Evolutionary conservation across 2,888 invertebrate genomes (phyloP), one percentile per base, ranked within the genome.

Genomic region (Amorpha juglandis): DNA sequence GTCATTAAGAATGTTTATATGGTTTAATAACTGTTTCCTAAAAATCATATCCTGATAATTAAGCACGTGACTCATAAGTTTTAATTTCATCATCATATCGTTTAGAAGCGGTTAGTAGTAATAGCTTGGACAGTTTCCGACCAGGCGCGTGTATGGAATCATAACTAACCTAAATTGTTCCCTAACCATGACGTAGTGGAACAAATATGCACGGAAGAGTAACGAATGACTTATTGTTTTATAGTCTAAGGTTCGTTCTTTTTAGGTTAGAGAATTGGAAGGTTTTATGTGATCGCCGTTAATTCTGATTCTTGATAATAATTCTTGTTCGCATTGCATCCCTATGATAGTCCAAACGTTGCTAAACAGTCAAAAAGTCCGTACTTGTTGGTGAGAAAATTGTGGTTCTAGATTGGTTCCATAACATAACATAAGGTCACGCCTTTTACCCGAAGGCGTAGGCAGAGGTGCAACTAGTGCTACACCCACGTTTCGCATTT

Each of bases 71-170:
- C 19, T 58, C 58, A 58, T 58, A 58, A 58, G 42, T 38, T 38
- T 58, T 58, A 58, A 58, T 58, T 58, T 58, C 58, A 58, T 58
- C 38, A 58, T 53, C 53, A 33, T 7, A 53, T 58, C 38, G 58
- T 58, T 58, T 58, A 58, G 58, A 58, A 58, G 58, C 58, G 58
- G 58, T 58, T 58, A 58, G 58, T 42, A 58, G 58, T 58, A 58
- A 58, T 58, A 58, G 38, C 42, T 58, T 42, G 42, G 42, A 58
- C 58, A 58, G 58, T 58, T 58, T 58, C 58, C 58, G 58, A 58
- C 58, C 58, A 58, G 12, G 58, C 58, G 58, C 58, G 58, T 58
- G 58, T 58, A 16, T 42, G 16, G 58, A 58, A 58, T 58, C 42
- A 58, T 19, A 58, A 58, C 58, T 16, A 38, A 58, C 38, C 38